A percentile compares a stretch with the other conserved stretches of the same genome.
Evolutionary conservation across 2,888 invertebrate genomes (phyloP).

Genomic region (Ochropacha duplaris): DNA sequence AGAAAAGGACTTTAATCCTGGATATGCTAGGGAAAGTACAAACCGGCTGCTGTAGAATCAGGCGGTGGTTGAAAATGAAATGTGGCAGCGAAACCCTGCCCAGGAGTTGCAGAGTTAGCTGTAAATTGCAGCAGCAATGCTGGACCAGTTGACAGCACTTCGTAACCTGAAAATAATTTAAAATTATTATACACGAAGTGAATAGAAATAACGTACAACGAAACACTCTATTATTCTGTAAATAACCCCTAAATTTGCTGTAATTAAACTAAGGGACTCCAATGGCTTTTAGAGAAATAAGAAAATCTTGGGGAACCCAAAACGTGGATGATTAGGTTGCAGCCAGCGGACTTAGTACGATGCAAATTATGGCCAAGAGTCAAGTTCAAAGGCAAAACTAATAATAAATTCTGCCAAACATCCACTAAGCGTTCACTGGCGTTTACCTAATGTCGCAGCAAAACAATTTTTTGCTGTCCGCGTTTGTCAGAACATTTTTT

Average conservation of each 20-base stretch:
- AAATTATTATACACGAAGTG: neutral
- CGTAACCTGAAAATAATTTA: conserved; percentile 77
- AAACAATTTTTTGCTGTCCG: neutral
- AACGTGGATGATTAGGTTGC: too few relatives aligned
- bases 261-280: too few relatives aligned
- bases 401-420: too few relatives aligned
- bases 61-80: conserved; percentile 87
- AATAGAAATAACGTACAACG: too few relatives aligned
- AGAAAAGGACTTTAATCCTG: too few relatives aligned
- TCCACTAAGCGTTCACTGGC: too few relatives aligned
- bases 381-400: too few relatives aligned
- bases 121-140: conserved; percentile 93
- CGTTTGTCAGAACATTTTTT: neutral
- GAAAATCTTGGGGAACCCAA: too few relatives aligned
- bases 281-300: too few relatives aligned
- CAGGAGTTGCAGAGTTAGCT: conserved; percentile 90
- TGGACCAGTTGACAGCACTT: conserved; percentile 92
- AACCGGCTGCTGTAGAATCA: conserved; percentile 76
- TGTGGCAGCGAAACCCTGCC: conserved; percentile 90
- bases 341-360: too few relatives aligned
- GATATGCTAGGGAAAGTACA: conserved; percentile 10
- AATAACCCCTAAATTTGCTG: neutral
- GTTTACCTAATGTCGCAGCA: neutral
- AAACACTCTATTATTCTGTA: too few relatives aligned
- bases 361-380: too few relatives aligned